A percentile compares a stretch with the other conserved stretches of the same genome.
phyloP scores from a whole-genome alignment of 2,113 vertebrate species.

The Calyptommatus sinebrachiatus region DNA sequence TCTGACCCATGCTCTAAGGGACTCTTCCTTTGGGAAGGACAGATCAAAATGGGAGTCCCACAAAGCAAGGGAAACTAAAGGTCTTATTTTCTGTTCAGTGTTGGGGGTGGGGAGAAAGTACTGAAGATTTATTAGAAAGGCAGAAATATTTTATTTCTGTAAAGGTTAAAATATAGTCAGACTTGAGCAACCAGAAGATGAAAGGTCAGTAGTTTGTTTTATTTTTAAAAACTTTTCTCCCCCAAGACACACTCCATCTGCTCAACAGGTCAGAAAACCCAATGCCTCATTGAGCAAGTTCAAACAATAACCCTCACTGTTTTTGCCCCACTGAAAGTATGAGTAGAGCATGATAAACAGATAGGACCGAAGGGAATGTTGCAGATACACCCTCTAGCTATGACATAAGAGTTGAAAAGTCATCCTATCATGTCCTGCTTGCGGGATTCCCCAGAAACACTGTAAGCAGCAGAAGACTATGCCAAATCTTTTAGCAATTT shows the following conservation, averaged over 20 bases:
- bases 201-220: background rate
- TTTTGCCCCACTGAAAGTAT: background rate
- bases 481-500: background rate
- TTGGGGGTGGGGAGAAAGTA: too few species aligned
- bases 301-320: background rate
- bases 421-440: background rate
- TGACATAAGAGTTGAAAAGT: background rate
- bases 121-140: background rate
- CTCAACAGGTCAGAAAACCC: background rate
- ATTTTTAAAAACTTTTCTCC: too few species aligned
- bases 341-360: background rate
- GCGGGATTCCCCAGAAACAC: background rate
- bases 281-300: background rate
- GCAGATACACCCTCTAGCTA: background rate
- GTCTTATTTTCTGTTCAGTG: background rate
- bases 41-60: too few species aligned
- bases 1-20: too few species aligned
- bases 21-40: too few species aligned
- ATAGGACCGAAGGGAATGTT: background rate
- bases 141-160: background rate
- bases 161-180: background rate
- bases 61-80: too few species aligned
- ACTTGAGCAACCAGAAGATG: background rate
- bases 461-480: background rate
- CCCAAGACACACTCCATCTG: constrained; percentile 13